Conservation (phyloP, 1,140 invertebrate species). For the Eriocheir sinensis region DNA sequence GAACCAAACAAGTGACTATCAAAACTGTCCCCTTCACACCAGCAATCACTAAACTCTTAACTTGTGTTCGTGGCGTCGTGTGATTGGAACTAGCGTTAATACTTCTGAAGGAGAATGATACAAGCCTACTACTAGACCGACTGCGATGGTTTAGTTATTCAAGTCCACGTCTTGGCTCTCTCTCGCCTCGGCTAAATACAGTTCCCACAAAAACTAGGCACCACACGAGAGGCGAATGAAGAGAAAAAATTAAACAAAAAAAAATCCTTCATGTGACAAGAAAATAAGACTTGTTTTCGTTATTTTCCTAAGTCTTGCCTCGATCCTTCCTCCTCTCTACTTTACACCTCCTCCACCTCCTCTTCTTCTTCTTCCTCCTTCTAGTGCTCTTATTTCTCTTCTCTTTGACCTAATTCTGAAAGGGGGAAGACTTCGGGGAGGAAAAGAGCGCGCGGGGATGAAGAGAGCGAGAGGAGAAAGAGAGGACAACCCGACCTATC, state of each 20-base stretch:
- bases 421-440: conserved; percentile 17
- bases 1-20: no score
- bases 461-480: neutral
- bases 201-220: neutral
- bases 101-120: no score
- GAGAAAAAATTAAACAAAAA: neutral
- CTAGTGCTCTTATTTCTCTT: neutral
- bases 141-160: no score
- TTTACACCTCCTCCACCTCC: neutral
- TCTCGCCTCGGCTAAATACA: neutral
- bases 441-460: conserved; percentile 14
- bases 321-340: neutral
- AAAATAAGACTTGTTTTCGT: neutral
- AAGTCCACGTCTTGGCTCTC: no score
- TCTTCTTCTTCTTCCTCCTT: neutral
- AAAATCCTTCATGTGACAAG: neutral
- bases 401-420: neutral
- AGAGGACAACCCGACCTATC: neutral
- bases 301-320: neutral
- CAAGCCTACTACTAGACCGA: no score
- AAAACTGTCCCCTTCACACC: no score
- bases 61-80: no score
- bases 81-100: no score
- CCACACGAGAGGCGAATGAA: neutral
- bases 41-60: no score